Conservation (phyloP, 1,140 invertebrate genomes). For the Meloidogyne floridensis region DNA sequence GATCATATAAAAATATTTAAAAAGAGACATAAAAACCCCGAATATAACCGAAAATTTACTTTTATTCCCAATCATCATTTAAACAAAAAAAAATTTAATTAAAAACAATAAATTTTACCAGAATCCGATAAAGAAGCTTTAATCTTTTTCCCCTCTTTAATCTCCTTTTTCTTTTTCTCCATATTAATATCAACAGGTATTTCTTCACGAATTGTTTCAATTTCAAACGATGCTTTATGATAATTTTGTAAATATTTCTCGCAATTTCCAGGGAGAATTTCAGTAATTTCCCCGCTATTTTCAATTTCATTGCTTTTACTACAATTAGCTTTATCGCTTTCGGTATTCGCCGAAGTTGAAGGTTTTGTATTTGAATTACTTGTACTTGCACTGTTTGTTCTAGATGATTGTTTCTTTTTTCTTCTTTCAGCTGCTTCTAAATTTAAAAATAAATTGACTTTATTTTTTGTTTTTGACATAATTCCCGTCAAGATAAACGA, state of each 20-base stretch:
- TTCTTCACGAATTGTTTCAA: neutral
- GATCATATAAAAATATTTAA: too few relatives aligned
- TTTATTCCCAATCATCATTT: too few relatives aligned
- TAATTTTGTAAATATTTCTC: neutral
- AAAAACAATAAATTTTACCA: too few relatives aligned
- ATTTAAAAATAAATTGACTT: neutral
- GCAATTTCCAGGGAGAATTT: neutral
- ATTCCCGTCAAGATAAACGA: too few relatives aligned
- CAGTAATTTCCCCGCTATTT: neutral
- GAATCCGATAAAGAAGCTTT: neutral
- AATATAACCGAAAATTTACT: too few relatives aligned
- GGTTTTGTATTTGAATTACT: slow-evolving; percentile 2
- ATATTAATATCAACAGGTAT: neutral
- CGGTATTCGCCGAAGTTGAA: neutral
- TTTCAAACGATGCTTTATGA: neutral
- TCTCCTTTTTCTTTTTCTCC: neutral
- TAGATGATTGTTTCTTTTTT: neutral
- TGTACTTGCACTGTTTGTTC: neutral
- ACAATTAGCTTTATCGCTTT: neutral
- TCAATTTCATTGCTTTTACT: neutral
- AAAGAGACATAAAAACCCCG: too few relatives aligned
- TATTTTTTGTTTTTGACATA: too few relatives aligned
- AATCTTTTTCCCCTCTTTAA: neutral
- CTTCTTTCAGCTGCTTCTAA: neutral
- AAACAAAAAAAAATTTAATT: too few relatives aligned